phyloP scores from a whole-genome alignment of 1,140 invertebrate genomes.

The Formica exsecta region DNA sequence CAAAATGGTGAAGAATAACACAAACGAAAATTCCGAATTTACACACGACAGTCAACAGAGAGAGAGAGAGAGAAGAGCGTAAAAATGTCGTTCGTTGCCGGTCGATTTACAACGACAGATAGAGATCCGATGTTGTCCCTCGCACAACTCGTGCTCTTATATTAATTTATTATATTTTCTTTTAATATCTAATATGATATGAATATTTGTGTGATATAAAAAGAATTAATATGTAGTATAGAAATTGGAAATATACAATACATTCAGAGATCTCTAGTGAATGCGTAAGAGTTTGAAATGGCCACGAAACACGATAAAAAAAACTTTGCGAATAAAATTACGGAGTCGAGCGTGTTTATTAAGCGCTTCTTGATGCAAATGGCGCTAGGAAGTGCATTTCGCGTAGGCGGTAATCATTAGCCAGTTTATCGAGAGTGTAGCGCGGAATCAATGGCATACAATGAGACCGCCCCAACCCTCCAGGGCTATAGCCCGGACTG shows the following conservation, averaged over 20 bases:
- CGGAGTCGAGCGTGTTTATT: background rate
- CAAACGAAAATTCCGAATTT: slow-evolving; percentile 50
- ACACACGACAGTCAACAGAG: background rate
- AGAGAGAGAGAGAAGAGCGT: background rate
- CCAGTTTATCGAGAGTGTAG: slow-evolving; percentile 68
- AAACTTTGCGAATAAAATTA: background rate
- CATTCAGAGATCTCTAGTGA: background rate
- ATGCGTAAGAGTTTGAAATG: background rate
- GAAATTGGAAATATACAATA: background rate
- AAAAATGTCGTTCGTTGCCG: slow-evolving; percentile 41
- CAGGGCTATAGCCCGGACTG: slow-evolving; percentile 23
- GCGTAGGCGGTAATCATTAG: slow-evolving; percentile 67
- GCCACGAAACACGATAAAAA: background rate
- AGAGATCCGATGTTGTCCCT: slow-evolving; percentile 47
- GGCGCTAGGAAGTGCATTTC: slow-evolving; percentile 59
- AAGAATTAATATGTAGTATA: background rate
- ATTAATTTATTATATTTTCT: background rate
- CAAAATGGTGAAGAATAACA: slow-evolving; percentile 53
- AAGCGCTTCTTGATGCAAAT: slow-evolving; percentile 35
- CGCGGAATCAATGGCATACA: slow-evolving; percentile 62
- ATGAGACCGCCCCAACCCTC: slow-evolving; percentile 38
- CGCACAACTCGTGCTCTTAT: background rate
- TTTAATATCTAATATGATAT: background rate
- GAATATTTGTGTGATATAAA: background rate
- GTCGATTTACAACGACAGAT: slow-evolving; percentile 50